Base-by-base conservation (phyloP, 1,140 invertebrate species). In the Hypothenemus hampei region DNA sequence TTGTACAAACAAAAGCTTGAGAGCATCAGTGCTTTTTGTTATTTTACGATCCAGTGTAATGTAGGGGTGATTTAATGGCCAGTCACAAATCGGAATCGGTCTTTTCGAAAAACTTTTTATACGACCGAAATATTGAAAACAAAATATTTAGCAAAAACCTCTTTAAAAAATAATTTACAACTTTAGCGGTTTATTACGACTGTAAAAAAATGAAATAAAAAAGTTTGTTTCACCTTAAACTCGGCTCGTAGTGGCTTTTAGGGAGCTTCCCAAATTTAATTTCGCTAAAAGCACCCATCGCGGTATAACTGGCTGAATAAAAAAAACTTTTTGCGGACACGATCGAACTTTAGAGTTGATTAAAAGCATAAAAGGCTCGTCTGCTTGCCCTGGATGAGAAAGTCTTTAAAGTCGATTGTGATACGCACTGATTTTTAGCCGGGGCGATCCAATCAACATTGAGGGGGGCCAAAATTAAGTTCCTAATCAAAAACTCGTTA, bases 1-100 rank as follows among this genome's bases (percentile, higher is more conserved):
- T 56, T 56, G 53, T 56, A 56, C 45, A 56, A 56, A 56, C 53
- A 56, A 15, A 18, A 13, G 35, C 21, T 33, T 56, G 48, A 56
- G 53, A 47, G 53, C 43, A 37, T 56, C 53, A 46, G 33, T 46
- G 44, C 20, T 40, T 56, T 48, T 56, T 56, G 44, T 56, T 56
- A 35, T 47, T 56, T 56, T 48, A 56, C 36, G 22, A 48, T 56
- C 43, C 21, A 39, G 26, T 23, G 44, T 44, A 44, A 19, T 29
- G 29, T 19, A 31, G 24, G 49, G 26, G 24, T 20, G 40, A 43
- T 43, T 52, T 52, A 33, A 52, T 52, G 39, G 49, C 15, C 49
- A 22, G 22, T 26, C 18, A 45, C 8, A 18, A 31, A 21, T 1
- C 45, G 45, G 45, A 31, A 46, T 7, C 6, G 18, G 15, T 19